Evolutionary conservation across 2,113 vertebrate species (phyloP).

Genomic region (Gallinago paraguaiae): DNA sequence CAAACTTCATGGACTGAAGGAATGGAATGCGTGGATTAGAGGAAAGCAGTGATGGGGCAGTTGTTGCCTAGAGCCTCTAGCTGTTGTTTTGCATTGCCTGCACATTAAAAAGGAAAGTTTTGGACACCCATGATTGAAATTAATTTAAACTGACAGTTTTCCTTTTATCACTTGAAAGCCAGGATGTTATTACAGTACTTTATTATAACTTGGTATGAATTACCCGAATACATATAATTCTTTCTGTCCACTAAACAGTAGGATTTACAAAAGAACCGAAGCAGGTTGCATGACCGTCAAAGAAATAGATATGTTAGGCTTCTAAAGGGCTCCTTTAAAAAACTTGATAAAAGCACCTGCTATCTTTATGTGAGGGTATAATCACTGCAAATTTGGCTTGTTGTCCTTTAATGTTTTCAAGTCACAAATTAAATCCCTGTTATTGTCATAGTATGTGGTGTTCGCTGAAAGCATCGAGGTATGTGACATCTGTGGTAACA

Average conservation of each 20-base stretch:
- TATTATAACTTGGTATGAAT: background rate
- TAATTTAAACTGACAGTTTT: background rate
- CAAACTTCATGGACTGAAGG: background rate
- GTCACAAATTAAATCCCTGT: background rate
- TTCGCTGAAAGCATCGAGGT: background rate
- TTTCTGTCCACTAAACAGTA: background rate
- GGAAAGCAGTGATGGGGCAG: background rate
- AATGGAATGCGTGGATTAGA: background rate
- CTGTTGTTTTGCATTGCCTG: background rate
- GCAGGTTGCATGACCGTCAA: background rate
- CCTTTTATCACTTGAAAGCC: background rate
- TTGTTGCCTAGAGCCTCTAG: background rate
- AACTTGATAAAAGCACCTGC: background rate
- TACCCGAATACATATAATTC: background rate
- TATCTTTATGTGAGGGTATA: background rate
- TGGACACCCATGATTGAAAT: background rate
- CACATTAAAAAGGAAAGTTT: background rate
- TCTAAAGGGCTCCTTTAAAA: background rate
- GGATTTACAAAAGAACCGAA: background rate
- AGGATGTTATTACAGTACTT: background rate
- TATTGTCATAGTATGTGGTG: background rate
- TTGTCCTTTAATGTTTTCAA: background rate
- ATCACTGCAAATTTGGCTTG: background rate
- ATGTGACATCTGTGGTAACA: background rate
- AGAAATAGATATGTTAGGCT: background rate